Evolutionary conservation across 2,113 vertebrate genomes (phyloP), one percentile per base, ranked within the genome.

Genomic region (Epinephelus lanceolatus): DNA sequence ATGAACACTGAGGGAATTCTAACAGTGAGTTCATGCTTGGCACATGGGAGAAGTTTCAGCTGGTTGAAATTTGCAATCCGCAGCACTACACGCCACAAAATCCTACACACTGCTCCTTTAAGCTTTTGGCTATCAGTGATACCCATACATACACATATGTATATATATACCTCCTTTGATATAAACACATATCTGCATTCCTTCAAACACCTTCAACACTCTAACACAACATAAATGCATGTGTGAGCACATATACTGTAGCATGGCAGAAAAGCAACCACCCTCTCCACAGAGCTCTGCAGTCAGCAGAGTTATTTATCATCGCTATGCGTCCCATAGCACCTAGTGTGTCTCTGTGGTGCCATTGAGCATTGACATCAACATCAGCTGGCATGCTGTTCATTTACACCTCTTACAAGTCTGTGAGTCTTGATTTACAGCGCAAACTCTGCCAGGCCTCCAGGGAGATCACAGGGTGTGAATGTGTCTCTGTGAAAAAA

Each of bases 361-460:
- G 81, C 80, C 87, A 83, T 72, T 56, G 83, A 81, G 85, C 81
- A 71, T 37, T 65, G 89, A 88, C 84, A 86, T 88, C 87, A 90
- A 82, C 90, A 86, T 93, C 85, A 89, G 91, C 92, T 84, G 88
- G 79, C 86, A 82, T 86, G 84, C 84, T 87, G 83, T 92, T 95
- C 92, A 94, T 95, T 95, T 95, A 90, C 94, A 95, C 94, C 93
- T 92, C 87, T 86, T 75, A 87, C 89, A 86, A 82, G 86, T 87
- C 88, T 85, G 89, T 45, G 77, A 91, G 84, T 80, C 76, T 85
- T 90, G 92, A 93, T 94, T 90, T 90, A 89, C 83, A 78, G 85
- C 81, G 49, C 80, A 80, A 84, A 88, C 75, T 88, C 90, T 75
- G 71, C 76, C 86, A 78, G 81, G 88, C 79, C 81, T 84, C 78